These are phyloP conservation scores for Choloepus hoffmanni DNA, from an alignment of 2,113 vertebrate species.

Conservation along the genomic window DNA sequence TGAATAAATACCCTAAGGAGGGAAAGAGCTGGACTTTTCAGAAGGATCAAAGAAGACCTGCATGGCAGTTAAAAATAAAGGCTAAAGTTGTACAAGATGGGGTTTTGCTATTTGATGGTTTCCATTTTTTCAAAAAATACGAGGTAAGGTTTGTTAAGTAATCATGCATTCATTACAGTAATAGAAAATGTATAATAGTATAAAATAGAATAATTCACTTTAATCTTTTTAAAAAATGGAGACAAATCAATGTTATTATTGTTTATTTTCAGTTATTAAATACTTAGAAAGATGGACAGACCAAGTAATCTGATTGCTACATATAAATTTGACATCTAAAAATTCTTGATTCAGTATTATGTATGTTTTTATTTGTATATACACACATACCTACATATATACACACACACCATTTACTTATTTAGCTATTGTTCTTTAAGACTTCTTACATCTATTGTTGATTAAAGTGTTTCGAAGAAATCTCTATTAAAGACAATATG, in stretches of 20 bases:
- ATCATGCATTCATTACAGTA: neutral
- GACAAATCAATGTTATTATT: neutral
- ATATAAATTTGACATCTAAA: neutral
- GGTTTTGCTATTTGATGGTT: neutral
- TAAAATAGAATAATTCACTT: neutral
- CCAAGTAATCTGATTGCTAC: neutral
- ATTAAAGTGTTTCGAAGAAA: neutral
- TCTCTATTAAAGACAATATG: neutral
- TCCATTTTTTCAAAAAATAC: neutral
- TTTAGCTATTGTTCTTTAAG: constrained; percentile 1
- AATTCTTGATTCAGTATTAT: neutral
- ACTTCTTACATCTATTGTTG: neutral
- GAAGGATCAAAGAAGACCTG: neutral
- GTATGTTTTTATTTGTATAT: neutral
- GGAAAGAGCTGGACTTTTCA: neutral
- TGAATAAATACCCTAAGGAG: neutral
- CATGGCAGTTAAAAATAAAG: neutral
- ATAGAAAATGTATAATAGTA: neutral
- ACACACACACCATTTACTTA: neutral
- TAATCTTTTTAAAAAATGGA: neutral
- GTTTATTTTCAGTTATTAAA: neutral
- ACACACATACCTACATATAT: neutral
- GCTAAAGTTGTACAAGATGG: neutral
- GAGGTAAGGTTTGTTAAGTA: neutral
- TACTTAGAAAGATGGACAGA: neutral